Evolutionary conservation across 2,113 vertebrate species (phyloP), one percentile per base, ranked within the genome.

Genomic region (Zosterops borbonicus): DNA sequence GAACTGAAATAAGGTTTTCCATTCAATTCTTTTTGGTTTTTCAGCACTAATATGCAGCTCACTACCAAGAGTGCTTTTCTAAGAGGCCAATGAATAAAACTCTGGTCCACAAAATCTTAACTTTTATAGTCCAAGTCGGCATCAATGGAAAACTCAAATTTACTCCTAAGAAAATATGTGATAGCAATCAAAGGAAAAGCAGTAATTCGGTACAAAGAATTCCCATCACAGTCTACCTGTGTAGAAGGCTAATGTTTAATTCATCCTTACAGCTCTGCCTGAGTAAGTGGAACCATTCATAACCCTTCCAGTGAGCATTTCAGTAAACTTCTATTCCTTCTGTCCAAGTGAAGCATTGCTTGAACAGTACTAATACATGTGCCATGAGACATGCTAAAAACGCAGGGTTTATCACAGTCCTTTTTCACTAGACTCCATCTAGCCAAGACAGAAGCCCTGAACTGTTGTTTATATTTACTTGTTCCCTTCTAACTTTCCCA

Each of bases 341-440:
- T 49, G 14, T 55, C 47, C 47, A 78, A 70, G 16, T 28, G 49
- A 28, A 50, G 5, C 11, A 46, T 20, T 75, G 25, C 16, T 14
- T 76, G 35, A 68, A 78, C 1, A 0, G 9, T 16, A 79, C 3
- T 28, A 64, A 53, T 19, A 44, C 0, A 0, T 2, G 8, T 24
- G 9, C n/a, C 33, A 46, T 5, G 24, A 47, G 33, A 23, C 35
- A 89, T 70, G 9, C 29, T 65, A 50, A 79, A 90, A 64, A 62
- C 9, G 7, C 9, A 18, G 24, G 22, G 62, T 42, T 67, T 63
- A 14, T 29, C 71, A 65, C 22, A 19, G 31, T 29, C 4, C 14
- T 35, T 35, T 86, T 69, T 50, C 25, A 56, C n/a, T 8, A 53
- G 31, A 46, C 14, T 87, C 18, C 14, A 58, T 12, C 37, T 65